Conservation (phyloP, 2,888 invertebrate genomes). For the Morpho deidamia region DNA sequence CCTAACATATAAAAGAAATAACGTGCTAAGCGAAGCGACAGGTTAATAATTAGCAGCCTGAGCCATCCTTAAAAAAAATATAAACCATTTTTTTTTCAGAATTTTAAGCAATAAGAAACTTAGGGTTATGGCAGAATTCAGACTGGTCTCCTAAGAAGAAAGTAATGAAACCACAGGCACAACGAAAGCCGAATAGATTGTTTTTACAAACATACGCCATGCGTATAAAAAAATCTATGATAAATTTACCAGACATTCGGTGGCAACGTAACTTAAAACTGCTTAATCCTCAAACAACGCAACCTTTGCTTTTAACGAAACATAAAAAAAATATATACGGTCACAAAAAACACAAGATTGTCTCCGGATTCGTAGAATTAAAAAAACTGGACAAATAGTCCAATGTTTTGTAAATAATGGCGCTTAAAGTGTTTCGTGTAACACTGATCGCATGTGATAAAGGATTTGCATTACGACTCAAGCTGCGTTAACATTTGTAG, state of each 20-base stretch:
- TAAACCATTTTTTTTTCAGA: no score
- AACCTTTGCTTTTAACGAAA: conserved; percentile 22
- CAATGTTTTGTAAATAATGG: conserved; percentile 51
- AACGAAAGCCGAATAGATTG: no score
- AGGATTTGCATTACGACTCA: conserved; percentile 15
- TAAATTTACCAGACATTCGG: neutral
- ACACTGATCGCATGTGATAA: conserved; percentile 47
- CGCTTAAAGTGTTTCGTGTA: conserved; percentile 48
- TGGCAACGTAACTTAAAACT: conserved; percentile 3
- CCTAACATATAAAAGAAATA: no score
- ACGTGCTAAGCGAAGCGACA: no score
- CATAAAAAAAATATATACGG: conserved; percentile 14
- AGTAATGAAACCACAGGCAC: no score
- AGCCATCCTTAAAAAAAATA: no score
- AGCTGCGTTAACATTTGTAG: no score
- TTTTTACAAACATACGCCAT: no score
- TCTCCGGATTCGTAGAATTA: conserved; percentile 17
- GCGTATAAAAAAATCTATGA: neutral
- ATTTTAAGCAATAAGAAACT: no score
- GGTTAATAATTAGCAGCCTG: no score
- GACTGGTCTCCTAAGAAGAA: no score
- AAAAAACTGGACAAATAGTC: conserved; percentile 23
- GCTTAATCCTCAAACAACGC: conserved; percentile 14
- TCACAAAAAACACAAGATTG: conserved; percentile 15
- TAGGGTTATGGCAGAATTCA: no score